Conservation (phyloP, 2,888 invertebrate species). For the Platynereis dumerilii region DNA sequence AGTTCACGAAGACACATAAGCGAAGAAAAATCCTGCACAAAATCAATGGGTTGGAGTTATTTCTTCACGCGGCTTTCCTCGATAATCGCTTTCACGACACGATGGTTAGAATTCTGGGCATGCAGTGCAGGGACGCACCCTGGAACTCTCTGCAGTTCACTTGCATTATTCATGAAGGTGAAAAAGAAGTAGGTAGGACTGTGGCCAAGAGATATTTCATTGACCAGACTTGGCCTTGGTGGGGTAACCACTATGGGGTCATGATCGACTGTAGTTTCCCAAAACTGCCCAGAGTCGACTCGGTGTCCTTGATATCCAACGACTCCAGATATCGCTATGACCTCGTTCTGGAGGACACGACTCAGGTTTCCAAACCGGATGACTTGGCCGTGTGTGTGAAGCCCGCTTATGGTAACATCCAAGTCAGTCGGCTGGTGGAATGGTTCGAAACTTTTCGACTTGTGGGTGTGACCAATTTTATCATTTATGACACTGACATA, state of each 20-base stretch:
- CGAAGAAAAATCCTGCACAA: background rate
- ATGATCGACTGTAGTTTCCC: constrained; percentile 3
- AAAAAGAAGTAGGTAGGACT: background rate
- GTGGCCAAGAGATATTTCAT: background rate
- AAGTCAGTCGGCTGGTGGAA: constrained; percentile 24
- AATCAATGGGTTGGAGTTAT: constrained; percentile 1
- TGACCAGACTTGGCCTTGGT: constrained; percentile 1
- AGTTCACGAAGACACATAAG: too few relatives aligned
- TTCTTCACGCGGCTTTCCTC: constrained; percentile 1
- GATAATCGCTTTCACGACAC: constrained; percentile 4
- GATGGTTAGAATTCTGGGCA: constrained; percentile 4
- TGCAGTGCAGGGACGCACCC: background rate
- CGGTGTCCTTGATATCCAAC: background rate
- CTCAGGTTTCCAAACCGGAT: background rate
- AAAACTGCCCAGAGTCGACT: background rate
- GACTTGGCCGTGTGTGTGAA: constrained; percentile 30
- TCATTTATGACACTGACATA: constrained; percentile 30
- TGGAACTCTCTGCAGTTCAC: background rate
- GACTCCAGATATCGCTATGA: background rate
- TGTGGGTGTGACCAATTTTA: constrained; percentile 19
- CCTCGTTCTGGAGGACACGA: background rate
- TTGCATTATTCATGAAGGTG: background rate
- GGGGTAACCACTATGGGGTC: background rate
- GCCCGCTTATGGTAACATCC: constrained; percentile 18
- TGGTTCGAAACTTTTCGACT: constrained; percentile 29